These are phyloP conservation scores for Hirtodrosophila alboralis DNA, from an alignment of 2,888 invertebrate species.

Conservation along the genomic window DNA sequence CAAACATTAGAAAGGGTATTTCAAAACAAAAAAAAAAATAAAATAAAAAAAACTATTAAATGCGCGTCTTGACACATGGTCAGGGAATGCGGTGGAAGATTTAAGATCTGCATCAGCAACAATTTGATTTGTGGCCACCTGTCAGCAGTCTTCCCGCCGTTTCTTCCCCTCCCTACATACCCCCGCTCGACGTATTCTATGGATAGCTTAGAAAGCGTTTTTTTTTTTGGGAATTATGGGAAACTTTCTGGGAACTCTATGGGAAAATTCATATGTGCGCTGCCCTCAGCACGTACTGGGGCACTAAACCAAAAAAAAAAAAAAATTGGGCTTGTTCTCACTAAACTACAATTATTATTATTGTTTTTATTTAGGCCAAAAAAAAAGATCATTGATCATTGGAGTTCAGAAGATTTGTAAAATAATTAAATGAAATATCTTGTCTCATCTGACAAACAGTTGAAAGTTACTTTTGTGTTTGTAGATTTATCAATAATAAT, in stretches of 20 bases:
- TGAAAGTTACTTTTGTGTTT: no score
- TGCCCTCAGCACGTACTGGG: not conserved
- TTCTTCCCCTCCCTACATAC: no score
- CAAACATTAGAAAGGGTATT: slow-evolving; percentile 16
- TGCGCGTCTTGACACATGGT: slow-evolving; percentile 52
- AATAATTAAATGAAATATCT: slow-evolving; percentile 3
- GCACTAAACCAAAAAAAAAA: no score
- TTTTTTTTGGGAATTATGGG: slow-evolving; percentile 27
- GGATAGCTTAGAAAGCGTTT: slow-evolving; percentile 39
- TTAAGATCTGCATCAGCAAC: slow-evolving; percentile 51
- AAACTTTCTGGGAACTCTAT: slow-evolving; percentile 25
- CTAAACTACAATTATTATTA: slow-evolving; percentile 33
- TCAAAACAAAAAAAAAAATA: no score
- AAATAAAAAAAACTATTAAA: slow-evolving; percentile 20
- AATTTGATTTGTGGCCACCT: slow-evolving; percentile 52
- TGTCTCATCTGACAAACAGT: no score
- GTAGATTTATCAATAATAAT: no score
- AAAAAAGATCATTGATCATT: slow-evolving; percentile 26
- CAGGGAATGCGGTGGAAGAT: slow-evolving; percentile 33
- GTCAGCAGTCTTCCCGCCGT: slow-evolving; percentile 4
- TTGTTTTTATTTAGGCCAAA: slow-evolving; percentile 20
- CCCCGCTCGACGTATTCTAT: slow-evolving; percentile 16
- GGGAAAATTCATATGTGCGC: not conserved
- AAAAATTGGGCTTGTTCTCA: slow-evolving; percentile 39
- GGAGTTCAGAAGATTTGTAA: slow-evolving; percentile 25